Conservation (phyloP, 2,113 vertebrate species). For the Passer domesticus region DNA sequence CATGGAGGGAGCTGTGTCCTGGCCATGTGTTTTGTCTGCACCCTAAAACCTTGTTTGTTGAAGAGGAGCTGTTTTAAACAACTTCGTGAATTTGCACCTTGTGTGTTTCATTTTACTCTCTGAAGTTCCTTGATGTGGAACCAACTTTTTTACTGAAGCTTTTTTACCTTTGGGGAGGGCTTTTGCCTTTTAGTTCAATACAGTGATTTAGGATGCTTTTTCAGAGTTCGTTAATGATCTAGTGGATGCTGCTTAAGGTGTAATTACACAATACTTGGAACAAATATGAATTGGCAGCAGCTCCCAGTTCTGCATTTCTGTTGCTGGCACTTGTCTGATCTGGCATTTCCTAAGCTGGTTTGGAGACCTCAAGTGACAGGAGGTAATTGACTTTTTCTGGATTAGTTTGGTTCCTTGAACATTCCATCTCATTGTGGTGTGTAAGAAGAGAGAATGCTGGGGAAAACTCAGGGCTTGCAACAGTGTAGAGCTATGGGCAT, state of each 20-base stretch:
- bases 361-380: not conserved
- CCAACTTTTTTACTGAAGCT: not conserved
- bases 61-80: not conserved
- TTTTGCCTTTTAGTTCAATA: not conserved
- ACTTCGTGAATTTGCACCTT: accelerated
- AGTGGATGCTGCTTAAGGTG: not conserved
- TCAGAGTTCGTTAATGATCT: not conserved
- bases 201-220: not conserved
- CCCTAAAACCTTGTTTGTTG: not conserved
- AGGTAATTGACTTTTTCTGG: not conserved
- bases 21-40: accelerated
- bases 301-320: not conserved
- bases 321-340: not conserved
- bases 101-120: not conserved
- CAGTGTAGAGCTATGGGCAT: not conserved
- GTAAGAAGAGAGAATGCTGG: not conserved
- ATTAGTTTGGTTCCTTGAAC: not conserved
- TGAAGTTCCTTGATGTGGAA: not conserved
- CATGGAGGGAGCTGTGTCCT: not conserved
- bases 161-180: not conserved
- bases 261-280: not conserved
- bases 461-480: not conserved
- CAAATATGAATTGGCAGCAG: not conserved
- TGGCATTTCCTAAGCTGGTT: not conserved
- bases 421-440: not conserved